phyloP scores from a whole-genome alignment of 2,888 invertebrate species.

The Leptopterna dolabrata region DNA sequence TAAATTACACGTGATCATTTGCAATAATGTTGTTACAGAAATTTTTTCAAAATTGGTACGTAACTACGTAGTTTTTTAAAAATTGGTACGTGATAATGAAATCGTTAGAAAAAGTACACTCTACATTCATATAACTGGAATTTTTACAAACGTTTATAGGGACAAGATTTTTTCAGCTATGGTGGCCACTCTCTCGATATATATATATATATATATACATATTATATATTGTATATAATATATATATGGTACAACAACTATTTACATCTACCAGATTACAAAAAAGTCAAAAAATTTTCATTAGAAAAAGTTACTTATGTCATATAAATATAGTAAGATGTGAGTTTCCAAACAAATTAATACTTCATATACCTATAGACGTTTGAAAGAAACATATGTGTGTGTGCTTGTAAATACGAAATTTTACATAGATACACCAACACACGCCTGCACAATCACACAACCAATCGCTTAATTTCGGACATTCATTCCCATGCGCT shows the following conservation, averaged over 20 bases:
- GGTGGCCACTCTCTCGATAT: conserved; percentile 36
- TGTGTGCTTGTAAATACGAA: conserved; percentile 25
- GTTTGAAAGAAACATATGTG: conserved; percentile 41
- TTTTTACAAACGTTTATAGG: conserved; percentile 43
- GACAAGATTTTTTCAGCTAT: conserved; percentile 38
- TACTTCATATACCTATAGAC: neutral
- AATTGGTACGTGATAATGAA: conserved; percentile 15
- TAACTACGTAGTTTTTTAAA: no score
- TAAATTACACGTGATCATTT: neutral
- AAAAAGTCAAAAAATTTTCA: conserved; percentile 58
- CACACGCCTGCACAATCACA: conserved; percentile 1
- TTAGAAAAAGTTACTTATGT: conserved; percentile 54
- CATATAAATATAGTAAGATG: conserved; percentile 57
- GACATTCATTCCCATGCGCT: conserved; percentile 42
- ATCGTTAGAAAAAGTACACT: conserved; percentile 28
- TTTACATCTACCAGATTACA: conserved; percentile 63
- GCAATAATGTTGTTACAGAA: conserved; percentile 1
- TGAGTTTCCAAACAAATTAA: conserved; percentile 41
- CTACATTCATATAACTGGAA: conserved; percentile 42
- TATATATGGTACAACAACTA: conserved; percentile 63
- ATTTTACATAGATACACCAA: conserved; percentile 40
- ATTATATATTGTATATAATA: neutral
- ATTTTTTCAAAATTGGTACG: conserved; percentile 14
- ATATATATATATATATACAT: no score
- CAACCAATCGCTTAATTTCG: neutral